Base-by-base conservation (phyloP, 1,140 invertebrate species). In the Battus philenor region DNA sequence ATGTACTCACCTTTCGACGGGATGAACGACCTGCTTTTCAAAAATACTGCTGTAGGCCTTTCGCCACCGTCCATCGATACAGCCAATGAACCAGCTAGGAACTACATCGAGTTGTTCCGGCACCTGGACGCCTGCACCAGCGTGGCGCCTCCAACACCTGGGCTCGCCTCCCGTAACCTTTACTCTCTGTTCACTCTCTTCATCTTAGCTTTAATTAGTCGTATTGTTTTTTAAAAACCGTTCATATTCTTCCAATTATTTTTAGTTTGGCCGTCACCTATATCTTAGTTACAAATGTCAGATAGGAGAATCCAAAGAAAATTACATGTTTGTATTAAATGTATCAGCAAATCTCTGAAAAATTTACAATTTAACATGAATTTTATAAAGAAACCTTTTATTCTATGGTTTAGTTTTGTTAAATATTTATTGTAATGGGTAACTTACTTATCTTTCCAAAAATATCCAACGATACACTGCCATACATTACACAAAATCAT, bases 1-100 rank as follows among this genome's bases (percentile, higher is more conserved):
- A 68, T 87, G 10, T 89, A 87, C 73, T 81, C 89, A 0, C 71
- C 85, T n/a, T 90, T 90, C 59, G 85, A 88, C 27, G 71, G 73
- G 0, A 68, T 56, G 0, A 66, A 47, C 3, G 76, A 90, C 59
- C 65, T 91, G 3, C 59, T 91, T 0, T 91, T 91, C 58, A 88
- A 89, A 54, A 86, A 89, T 50, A 87, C 88, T 0, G 89, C 88
- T 0, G 69, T 86, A 1, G 87, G 87, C 26, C 60, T 90, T 0
- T 69, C 81, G 0, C 73, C 83, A 9, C 74, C 78, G 1, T 65
- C 76, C 0, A 47, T 33, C 0, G 47, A 46, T 1, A 57, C 62
- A 0, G 26, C 45, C 0, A 70, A 82, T 32, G 61, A 70, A 32
- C 54, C 61, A 0, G 75, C 81, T 0, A 68, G 59, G 34, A 84